phyloP scores from a whole-genome alignment of 2,888 invertebrate genomes.

The Erebia ligea region DNA sequence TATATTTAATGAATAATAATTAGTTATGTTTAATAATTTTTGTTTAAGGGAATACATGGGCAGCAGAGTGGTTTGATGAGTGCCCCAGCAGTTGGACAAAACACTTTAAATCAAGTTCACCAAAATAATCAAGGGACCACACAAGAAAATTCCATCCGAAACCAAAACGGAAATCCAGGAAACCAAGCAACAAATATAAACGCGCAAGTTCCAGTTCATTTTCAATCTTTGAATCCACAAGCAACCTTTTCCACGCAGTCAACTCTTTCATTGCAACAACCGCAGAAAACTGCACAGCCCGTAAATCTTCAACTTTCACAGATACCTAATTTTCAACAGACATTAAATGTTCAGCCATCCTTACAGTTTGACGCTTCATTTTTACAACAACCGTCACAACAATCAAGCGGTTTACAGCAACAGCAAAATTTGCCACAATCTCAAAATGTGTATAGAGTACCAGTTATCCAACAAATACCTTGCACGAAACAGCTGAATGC shows the following conservation, averaged over 20 bases:
- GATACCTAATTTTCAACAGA: conserved; percentile 44
- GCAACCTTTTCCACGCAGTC: conserved; percentile 9
- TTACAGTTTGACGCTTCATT: conserved; percentile 15
- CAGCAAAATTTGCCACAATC: conserved; percentile 18
- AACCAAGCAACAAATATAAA: conserved; percentile 22
- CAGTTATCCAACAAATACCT: conserved; percentile 22
- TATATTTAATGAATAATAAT: neutral
- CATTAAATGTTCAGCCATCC: conserved; percentile 30
- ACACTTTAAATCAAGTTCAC: conserved; percentile 28
- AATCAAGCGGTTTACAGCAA: conserved; percentile 33
- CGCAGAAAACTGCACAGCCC: conserved; percentile 14
- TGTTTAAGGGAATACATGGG: conserved; percentile 37
- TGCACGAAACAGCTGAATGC: neutral
- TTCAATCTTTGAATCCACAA: conserved; percentile 22
- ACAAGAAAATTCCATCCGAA: conserved; percentile 25
- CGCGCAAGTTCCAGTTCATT: conserved; percentile 20
- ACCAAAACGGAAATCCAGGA: conserved; percentile 27
- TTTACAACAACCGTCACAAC: conserved; percentile 34
- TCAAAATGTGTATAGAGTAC: conserved; percentile 14
- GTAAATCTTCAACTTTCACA: conserved; percentile 38
- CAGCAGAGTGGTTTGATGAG: conserved; percentile 47
- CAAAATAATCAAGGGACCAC: conserved; percentile 14
- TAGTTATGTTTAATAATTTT: neutral
- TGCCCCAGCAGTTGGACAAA: conserved; percentile 37
- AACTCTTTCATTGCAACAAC: conserved; percentile 27